These are phyloP conservation scores for Brachionus plicatilis DNA, from an alignment of 1,140 invertebrate species.

Conservation along the genomic window DNA sequence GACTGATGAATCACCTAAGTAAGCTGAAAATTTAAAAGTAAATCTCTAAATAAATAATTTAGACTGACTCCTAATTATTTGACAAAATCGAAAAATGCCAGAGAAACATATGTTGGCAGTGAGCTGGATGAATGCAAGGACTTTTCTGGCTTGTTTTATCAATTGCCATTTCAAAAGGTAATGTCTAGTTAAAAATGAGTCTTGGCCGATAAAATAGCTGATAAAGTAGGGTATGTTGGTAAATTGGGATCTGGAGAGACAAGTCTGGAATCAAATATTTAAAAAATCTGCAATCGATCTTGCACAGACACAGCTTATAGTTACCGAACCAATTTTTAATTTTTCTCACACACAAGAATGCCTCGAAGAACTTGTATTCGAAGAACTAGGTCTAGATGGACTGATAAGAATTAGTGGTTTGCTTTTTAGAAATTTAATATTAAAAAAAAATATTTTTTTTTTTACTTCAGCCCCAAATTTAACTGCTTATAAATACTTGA, in stretches of 20 bases:
- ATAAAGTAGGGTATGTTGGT: conserved; percentile 18
- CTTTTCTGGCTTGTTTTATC: conserved; percentile 22
- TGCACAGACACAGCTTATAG: conserved; percentile 15
- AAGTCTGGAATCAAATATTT: conserved; percentile 38
- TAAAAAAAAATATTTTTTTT: background rate
- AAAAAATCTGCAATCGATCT: background rate
- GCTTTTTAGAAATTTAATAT: too few species aligned
- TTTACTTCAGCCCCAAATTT: conserved; percentile 1
- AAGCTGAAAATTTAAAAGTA: background rate
- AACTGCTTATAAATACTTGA: conserved; percentile 16
- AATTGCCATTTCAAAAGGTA: conserved; percentile 37
- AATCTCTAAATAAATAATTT: background rate
- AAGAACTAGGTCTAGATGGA: conserved; percentile 4
- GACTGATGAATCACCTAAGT: background rate
- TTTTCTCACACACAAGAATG: conserved; percentile 32
- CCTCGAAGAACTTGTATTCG: conserved; percentile 20
- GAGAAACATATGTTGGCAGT: conserved; percentile 17
- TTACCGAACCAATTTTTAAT: conserved; percentile 36
- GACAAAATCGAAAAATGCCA: conserved; percentile 33
- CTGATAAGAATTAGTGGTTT: conserved; percentile 33
- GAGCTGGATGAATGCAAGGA: conserved; percentile 28
- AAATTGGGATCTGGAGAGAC: conserved; percentile 31
- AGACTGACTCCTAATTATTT: conserved; percentile 33
- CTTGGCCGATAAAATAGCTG: background rate
- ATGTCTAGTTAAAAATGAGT: background rate